Base-by-base conservation (phyloP, 2,113 vertebrate species). In the Poeciliopsis turrubarensis region DNA sequence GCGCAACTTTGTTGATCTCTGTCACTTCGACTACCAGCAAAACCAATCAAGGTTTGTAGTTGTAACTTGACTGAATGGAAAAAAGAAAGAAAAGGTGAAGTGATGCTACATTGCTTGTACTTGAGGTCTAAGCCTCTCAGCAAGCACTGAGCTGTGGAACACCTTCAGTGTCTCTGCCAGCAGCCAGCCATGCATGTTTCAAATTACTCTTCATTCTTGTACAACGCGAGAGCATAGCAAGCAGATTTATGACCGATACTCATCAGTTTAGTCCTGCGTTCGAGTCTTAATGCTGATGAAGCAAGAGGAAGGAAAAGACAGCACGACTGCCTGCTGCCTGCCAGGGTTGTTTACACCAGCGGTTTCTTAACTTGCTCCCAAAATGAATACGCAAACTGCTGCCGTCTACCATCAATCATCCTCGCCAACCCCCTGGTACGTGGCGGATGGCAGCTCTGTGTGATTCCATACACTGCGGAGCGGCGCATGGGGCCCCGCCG, bases 401-500 rank as follows among this genome's bases (percentile, higher is more conserved):
- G 78, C 34, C n/a, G 69, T 32, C n/a, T 19, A 22, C 80, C 80
- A 89, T 91, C 82, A 87, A 89, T 90, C 91, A 89, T 71, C 70
- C 63, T n/a, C 69, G 32, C 72, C 63, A 4, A 32, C 72, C 70
- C 72, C 69, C 73, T 63, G 12, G 77, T 41, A 70, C 26, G 72
- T 31, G 74, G 31, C 7, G 82, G 71, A 83, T 81, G 83, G 82
- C 44, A 61, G 83, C 87, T 86, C 86, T 51, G 83, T 73, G 87
- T 75, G 87, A 78, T 77, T 78, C 72, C 76, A 66, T 44, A 75
- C 68, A 57, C 70, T 65, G 61, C 5, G 29, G 30, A 72, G 73
- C 75, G 61, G 79, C 72, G 65, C 80, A 73, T 61, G 63, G 17
- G 44, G 22, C 51, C 76, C 73, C 72, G 4, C 65, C 76, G 81